Conservation (phyloP, 1,140 invertebrate species). For the Himalopsyche phryganea region DNA sequence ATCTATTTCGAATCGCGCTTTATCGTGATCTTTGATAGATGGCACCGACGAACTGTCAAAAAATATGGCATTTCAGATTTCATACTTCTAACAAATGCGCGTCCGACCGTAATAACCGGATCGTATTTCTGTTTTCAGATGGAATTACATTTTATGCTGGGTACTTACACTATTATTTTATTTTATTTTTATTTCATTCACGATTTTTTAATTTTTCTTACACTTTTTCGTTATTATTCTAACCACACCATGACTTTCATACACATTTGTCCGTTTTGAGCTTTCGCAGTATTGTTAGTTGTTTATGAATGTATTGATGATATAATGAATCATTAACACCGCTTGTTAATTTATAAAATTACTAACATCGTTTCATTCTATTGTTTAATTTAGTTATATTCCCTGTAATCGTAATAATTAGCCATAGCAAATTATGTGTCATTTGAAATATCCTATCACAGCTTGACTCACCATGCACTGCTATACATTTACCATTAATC, state of each 20-base stretch:
- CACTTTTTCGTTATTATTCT: slow-evolving; percentile 1
- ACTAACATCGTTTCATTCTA: too few relatives aligned
- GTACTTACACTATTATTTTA: slow-evolving; percentile 5
- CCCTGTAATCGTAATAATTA: too few relatives aligned
- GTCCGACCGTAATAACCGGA: slow-evolving; percentile 13
- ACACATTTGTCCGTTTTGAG: not conserved
- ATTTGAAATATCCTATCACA: too few relatives aligned
- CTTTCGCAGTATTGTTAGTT: too few relatives aligned
- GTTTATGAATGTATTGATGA: too few relatives aligned
- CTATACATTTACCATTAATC: too few relatives aligned
- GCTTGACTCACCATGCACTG: too few relatives aligned
- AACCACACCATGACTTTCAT: not conserved
- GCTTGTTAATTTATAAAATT: too few relatives aligned
- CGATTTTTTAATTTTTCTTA: not conserved
- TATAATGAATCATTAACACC: too few relatives aligned
- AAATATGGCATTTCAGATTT: slow-evolving; percentile 8
- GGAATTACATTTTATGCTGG: slow-evolving; percentile 15
- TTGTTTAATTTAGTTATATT: too few relatives aligned
- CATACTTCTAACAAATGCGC: slow-evolving; percentile 15
- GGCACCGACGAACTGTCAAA: slow-evolving; percentile 15
- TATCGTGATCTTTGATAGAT: slow-evolving; percentile 10
- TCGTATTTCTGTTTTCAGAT: slow-evolving; percentile 26
- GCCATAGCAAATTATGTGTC: too few relatives aligned
- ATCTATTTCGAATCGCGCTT: not conserved
- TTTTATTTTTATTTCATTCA: slow-evolving; percentile 11